Conservation (phyloP, 2,888 invertebrate genomes). For the Caenorhabditis sp. region DNA sequence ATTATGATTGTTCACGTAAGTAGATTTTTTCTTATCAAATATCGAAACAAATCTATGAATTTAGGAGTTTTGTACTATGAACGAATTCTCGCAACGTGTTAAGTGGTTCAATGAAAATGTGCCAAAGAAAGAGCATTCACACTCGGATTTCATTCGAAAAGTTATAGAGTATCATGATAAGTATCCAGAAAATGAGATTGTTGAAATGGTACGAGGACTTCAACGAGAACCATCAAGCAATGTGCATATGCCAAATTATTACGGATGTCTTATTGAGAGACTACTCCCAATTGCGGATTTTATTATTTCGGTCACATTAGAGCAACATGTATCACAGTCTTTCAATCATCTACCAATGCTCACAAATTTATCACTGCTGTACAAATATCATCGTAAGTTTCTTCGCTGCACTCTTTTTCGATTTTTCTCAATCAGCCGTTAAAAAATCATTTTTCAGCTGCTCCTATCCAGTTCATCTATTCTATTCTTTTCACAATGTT, state of each 20-base stretch:
- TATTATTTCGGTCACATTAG: slow-evolving; percentile 52
- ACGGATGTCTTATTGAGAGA: slow-evolving; percentile 48
- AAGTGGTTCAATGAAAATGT: slow-evolving; percentile 34
- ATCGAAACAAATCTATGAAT: too few species aligned
- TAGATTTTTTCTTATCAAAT: neutral
- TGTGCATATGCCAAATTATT: slow-evolving; percentile 41
- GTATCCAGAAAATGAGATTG: slow-evolving; percentile 9
- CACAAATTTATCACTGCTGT: slow-evolving; percentile 52
- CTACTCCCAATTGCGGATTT: slow-evolving; percentile 53
- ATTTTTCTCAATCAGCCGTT: too few species aligned
- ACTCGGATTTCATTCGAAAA: slow-evolving; percentile 52
- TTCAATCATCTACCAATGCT: slow-evolving; percentile 36
- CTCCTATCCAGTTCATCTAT: slow-evolving; percentile 54
- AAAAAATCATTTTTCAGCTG: slow-evolving; percentile 31
- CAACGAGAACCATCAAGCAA: slow-evolving; percentile 13
- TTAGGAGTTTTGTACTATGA: slow-evolving; percentile 33
- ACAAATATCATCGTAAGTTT: slow-evolving; percentile 61
- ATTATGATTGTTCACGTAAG: slow-evolving; percentile 32
- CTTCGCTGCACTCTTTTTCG: too few species aligned
- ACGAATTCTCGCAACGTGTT: slow-evolving; percentile 29
- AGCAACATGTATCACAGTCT: slow-evolving; percentile 29
- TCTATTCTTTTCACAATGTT: slow-evolving; percentile 44
- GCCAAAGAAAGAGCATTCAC: slow-evolving; percentile 29
- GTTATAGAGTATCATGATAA: slow-evolving; percentile 52
- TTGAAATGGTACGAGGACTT: neutral